These are phyloP conservation scores for Temnopleurus reevesii DNA, from an alignment of 53 echinoderm and acorn worm genomes.

Conservation along the genomic window DNA sequence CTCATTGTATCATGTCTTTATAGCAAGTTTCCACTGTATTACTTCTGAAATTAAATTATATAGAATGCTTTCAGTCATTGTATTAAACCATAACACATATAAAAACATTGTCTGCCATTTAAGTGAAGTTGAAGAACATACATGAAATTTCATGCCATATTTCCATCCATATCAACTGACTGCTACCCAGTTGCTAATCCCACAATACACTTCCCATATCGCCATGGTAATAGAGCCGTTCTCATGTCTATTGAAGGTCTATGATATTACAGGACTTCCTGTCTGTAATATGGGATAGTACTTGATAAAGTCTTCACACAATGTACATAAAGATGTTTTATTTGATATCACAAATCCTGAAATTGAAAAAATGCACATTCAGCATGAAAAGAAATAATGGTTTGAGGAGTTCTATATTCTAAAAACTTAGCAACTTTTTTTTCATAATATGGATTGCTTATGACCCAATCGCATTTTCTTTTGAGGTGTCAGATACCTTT, in stretches of 20 bases:
- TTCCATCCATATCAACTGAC: not conserved
- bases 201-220: conserved; percentile 27
- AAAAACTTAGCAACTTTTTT: too few species aligned
- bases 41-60: too few species aligned
- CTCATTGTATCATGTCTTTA: too few species aligned
- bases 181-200: not conserved
- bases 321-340: not conserved
- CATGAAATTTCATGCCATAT: not conserved
- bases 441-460: too few species aligned
- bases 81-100: not conserved
- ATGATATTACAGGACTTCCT: conserved; percentile 49
- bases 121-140: not conserved
- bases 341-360: not conserved
- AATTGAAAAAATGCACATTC: not conserved
- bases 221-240: conserved; percentile 40
- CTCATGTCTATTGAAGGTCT: conserved; percentile 43
- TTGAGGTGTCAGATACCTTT: too few species aligned
- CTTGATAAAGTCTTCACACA: conserved; percentile 17
- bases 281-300: not conserved
- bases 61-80: too few species aligned
- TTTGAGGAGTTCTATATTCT: too few species aligned
- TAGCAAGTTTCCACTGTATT: too few species aligned
- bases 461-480: too few species aligned
- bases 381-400: not conserved
- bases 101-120: not conserved